These are phyloP conservation scores for Bhutanitis thaidina DNA, from an alignment of 2,888 invertebrate genomes.

Conservation along the genomic window DNA sequence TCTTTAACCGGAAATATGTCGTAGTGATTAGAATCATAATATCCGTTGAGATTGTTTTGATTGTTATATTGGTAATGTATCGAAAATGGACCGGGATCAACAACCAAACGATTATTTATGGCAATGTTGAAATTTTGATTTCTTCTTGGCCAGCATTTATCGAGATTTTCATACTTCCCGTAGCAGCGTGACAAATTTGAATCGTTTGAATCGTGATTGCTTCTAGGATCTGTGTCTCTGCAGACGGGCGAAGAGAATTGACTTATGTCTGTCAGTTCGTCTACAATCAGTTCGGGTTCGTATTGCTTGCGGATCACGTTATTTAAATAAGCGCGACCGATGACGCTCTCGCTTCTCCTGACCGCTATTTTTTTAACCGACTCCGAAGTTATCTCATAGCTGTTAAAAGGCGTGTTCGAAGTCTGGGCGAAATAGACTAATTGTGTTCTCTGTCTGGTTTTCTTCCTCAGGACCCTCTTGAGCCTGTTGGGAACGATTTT, in stretches of 20 bases:
- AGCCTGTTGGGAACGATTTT: slow-evolving; percentile 28
- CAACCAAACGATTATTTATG: not conserved
- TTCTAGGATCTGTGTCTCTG: slow-evolving; percentile 31
- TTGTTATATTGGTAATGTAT: slow-evolving; percentile 21
- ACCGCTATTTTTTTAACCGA: not conserved
- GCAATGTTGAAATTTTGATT: slow-evolving; percentile 21
- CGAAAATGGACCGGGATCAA: slow-evolving; percentile 18
- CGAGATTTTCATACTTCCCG: slow-evolving; percentile 50
- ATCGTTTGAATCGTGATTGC: slow-evolving; percentile 27
- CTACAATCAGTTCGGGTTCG: slow-evolving; percentile 32
- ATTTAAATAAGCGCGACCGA: slow-evolving; percentile 35
- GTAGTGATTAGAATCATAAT: slow-evolving; percentile 57
- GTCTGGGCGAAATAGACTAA: slow-evolving; percentile 43
- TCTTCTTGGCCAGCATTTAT: slow-evolving; percentile 32
- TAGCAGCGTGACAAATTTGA: slow-evolving; percentile 56
- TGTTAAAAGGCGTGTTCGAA: slow-evolving; percentile 30
- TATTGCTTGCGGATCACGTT: slow-evolving; percentile 51
- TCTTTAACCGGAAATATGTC: slow-evolving; percentile 65
- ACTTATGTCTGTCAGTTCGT: slow-evolving; percentile 42
- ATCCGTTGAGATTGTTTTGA: slow-evolving; percentile 31
- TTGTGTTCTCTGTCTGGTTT: slow-evolving; percentile 28
- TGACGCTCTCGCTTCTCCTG: not conserved
- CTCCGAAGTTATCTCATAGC: slow-evolving; percentile 10
- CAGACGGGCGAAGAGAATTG: slow-evolving; percentile 56
- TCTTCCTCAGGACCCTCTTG: slow-evolving; percentile 29